Base-by-base conservation (phyloP, 2,113 vertebrate genomes). In the Potamarius usumacintae region DNA sequence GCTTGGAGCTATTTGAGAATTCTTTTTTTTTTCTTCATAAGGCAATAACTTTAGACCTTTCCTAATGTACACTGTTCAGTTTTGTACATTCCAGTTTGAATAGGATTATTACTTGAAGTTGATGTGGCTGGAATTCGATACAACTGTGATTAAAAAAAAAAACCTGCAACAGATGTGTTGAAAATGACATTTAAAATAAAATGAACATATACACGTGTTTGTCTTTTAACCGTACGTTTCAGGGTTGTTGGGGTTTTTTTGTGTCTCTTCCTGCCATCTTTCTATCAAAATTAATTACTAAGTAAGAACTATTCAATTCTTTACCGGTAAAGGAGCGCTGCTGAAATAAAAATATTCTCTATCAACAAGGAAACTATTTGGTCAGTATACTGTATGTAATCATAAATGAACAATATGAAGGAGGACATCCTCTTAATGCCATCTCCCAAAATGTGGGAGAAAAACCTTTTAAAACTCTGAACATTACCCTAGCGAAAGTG, bases 301-400 rank as follows among this genome's bases (percentile, higher is more conserved):
- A 72, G 42, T 42, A 42, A 42, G 17, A 67, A 52, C 25, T 25
- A 42, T 81, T 80, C 1, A 27, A 80, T 62, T 50, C 65, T 82
- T 65, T 60, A 53, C 57, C 48, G 62, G 42, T 82, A 77, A 90
- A 88, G 77, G 81, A 77, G 58, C 17, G 15, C 80, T 84, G 82
- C 82, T 57, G 50, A 82, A 86, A 62, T 85, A 60, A 84, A 72
- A 48, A 48, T 27, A 58, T 53, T 62, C 30, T 27, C 34, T 50
- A 65, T 83, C 10, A 15, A 77, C 57, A 50, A 81, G 65, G 63
- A 90, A 86, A 72, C 79, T 34, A 48, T 88, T 86, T 85, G 83
- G 84, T 86, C 84, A 86, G 82, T 48, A 80, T 55, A 55, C 72
- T 30, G 52, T 20, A 83, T 53, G 69, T 60, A 52, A 27, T 78